Conservation (phyloP, 1,140 invertebrate genomes). For the Fopius arisanus region DNA sequence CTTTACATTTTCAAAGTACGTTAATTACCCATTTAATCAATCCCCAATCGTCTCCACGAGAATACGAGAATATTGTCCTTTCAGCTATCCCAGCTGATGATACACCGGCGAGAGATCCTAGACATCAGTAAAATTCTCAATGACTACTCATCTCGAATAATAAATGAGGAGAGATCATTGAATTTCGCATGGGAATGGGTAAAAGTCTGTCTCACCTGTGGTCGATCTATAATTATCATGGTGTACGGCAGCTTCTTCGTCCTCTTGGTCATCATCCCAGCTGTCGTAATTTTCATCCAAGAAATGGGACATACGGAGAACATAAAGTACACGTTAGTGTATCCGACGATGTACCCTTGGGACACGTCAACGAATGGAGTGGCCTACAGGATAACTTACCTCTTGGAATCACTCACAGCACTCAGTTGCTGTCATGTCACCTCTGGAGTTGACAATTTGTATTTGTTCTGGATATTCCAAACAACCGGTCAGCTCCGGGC, state of each 20-base stretch:
- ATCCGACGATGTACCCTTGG: slow-evolving; percentile 30
- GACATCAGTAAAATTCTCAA: not conserved
- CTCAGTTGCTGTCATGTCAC: slow-evolving; percentile 28
- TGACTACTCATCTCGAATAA: not conserved
- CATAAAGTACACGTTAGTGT: slow-evolving; percentile 23
- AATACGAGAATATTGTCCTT: not conserved
- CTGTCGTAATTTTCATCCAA: not conserved
- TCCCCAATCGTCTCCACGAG: not conserved
- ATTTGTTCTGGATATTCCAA: slow-evolving; percentile 40
- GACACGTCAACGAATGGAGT: not conserved
- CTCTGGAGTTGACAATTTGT: slow-evolving; percentile 38
- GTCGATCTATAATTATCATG: not conserved
- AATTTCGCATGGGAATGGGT: not conserved
- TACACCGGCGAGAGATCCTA: not conserved
- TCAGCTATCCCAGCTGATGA: not conserved
- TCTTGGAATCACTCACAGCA: slow-evolving; percentile 16
- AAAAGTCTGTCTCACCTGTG: not conserved
- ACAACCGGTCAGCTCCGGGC: slow-evolving; percentile 25
- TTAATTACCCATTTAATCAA: not conserved
- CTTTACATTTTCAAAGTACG: slow-evolving; percentile 38
- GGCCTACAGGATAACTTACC: slow-evolving; percentile 29
- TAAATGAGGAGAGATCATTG: not conserved
- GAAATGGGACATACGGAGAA: not conserved
- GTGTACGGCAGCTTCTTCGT: not conserved
- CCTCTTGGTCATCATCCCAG: not conserved